Conservation (phyloP, 1,140 invertebrate genomes). For the Elysia chlorotica region DNA sequence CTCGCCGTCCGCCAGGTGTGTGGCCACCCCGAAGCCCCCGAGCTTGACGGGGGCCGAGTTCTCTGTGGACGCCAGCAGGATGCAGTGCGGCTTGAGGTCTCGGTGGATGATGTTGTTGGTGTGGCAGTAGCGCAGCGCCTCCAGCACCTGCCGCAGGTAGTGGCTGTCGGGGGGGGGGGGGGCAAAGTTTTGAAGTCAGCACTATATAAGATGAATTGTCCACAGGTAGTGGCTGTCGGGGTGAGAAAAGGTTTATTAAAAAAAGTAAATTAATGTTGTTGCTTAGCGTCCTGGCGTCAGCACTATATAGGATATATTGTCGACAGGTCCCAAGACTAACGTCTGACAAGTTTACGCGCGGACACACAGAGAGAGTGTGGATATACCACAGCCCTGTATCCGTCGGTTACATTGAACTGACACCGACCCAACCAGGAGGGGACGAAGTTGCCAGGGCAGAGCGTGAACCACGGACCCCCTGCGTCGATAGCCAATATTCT, state of each 20-base stretch:
- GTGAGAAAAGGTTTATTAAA: background rate
- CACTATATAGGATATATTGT: background rate
- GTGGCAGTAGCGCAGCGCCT: constrained; percentile 93
- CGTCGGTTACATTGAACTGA: no score
- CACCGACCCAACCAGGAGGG: no score
- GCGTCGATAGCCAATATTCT: no score
- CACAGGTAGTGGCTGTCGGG: background rate
- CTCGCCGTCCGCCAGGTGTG: constrained; percentile 68
- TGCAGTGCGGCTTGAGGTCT: constrained; percentile 94
- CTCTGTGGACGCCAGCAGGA: constrained; percentile 90
- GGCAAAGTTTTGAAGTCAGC: background rate
- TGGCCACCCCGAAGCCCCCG: constrained; percentile 95
- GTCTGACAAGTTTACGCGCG: no score
- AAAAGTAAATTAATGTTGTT: no score
- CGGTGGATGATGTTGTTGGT: constrained; percentile 96
- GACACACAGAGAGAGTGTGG: no score
- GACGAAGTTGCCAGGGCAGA: no score
- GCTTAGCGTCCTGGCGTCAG: background rate
- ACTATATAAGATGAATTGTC: background rate
- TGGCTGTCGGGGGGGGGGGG: constrained; percentile 70
- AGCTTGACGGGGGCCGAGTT: constrained; percentile 98
- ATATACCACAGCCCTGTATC: no score
- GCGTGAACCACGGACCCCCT: no score
- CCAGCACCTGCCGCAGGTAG: constrained; percentile 96
- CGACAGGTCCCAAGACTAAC: background rate